phyloP scores from a whole-genome alignment of 2,888 invertebrate genomes.

The Hylaea fasciaria region DNA sequence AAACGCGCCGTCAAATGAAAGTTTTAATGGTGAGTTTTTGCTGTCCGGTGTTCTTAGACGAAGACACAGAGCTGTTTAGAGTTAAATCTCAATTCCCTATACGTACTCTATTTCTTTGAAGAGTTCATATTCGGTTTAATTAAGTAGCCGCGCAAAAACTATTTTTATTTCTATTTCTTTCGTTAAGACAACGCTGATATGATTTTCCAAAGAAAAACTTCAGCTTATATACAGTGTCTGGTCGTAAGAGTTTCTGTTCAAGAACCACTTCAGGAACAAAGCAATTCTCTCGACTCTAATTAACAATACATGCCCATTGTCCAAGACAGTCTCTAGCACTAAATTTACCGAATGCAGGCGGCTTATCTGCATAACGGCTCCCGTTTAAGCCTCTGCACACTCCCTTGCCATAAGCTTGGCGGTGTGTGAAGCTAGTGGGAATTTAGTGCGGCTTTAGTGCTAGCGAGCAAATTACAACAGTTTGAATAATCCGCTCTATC shows the following conservation, averaged over 20 bases:
- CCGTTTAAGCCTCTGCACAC: slow-evolving; percentile 53
- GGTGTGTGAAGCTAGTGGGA: slow-evolving; percentile 25
- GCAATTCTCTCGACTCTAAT: no score
- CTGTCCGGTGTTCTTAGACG: slow-evolving; percentile 27
- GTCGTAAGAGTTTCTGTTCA: no score
- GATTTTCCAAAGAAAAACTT: no score
- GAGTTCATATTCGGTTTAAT: not conserved
- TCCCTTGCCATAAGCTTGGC: slow-evolving; percentile 44
- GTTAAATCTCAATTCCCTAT: slow-evolving; percentile 16
- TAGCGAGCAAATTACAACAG: slow-evolving; percentile 8
- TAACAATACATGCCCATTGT: slow-evolving; percentile 24
- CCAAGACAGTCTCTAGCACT: slow-evolving; percentile 40
- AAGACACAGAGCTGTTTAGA: slow-evolving; percentile 18
- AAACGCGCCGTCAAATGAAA: slow-evolving; percentile 60
- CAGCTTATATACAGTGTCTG: no score
- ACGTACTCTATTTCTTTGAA: not conserved
- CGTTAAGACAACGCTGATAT: no score
- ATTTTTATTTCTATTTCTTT: no score
- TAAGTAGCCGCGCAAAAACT: no score
- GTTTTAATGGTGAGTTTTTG: slow-evolving; percentile 47
- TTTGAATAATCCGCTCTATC: not conserved
- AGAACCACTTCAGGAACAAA: no score
- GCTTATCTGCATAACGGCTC: slow-evolving; percentile 58
- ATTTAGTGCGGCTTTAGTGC: slow-evolving; percentile 22
- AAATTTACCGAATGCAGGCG: slow-evolving; percentile 50